A percentile compares a stretch with the other conserved stretches of the same genome.
phyloP scores from a whole-genome alignment of 2,888 invertebrate species.

The Rapana venosa region DNA sequence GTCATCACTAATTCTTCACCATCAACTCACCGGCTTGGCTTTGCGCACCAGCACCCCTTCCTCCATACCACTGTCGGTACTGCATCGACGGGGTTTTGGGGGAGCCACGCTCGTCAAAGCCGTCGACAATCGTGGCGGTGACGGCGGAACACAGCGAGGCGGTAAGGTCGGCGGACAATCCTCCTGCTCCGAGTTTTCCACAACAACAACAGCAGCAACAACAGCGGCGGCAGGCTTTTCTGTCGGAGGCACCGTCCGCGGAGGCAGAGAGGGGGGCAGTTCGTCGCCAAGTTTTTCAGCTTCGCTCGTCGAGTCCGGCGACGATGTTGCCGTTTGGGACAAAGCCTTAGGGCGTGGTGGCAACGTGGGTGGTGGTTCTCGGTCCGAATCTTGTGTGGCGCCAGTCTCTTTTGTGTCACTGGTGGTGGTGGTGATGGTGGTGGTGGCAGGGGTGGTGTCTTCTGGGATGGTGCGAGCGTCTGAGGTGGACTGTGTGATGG shows the following conservation, averaged over 20 bases:
- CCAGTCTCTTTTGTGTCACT: neutral
- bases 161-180: too few relatives aligned
- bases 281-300: neutral
- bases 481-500: neutral
- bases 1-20: neutral
- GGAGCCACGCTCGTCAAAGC: neutral
- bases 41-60: neutral
- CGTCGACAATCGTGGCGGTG: neutral
- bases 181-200: neutral
- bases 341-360: neutral
- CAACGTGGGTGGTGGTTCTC: neutral
- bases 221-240: neutral
- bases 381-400: neutral
- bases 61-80: neutral
- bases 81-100: neutral
- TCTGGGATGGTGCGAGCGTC: too few relatives aligned
- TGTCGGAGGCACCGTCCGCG: neutral
- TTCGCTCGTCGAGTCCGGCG: neutral
- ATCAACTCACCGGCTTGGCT: neutral
- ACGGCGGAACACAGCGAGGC: neutral
- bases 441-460: too few relatives aligned
- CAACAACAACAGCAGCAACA: neutral
- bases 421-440: neutral
- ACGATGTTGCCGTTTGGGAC: neutral
- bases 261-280: neutral